Conservation (phyloP, 2,113 vertebrate genomes). For the Macrotus californicus region DNA sequence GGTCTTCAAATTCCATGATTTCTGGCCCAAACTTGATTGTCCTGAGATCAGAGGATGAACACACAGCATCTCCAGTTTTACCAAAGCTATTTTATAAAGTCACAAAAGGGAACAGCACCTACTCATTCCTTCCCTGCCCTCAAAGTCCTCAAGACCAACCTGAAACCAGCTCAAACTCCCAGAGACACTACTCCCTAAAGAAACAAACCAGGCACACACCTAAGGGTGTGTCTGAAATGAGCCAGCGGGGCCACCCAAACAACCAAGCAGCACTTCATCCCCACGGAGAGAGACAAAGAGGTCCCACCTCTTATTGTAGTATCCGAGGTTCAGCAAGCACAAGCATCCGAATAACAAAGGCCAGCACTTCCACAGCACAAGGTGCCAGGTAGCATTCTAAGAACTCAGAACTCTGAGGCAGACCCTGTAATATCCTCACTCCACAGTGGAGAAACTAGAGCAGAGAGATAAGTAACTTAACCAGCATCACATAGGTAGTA, state of each 20-base stretch:
- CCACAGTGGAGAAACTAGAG: fast-evolving
- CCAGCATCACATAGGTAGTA: fast-evolving
- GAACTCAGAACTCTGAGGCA: not conserved
- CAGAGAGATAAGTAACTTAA: not conserved
- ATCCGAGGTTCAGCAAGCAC: not conserved
- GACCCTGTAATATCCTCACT: not conserved
- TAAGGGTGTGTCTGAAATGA: not conserved
- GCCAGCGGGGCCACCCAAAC: not conserved
- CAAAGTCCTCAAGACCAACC: not conserved
- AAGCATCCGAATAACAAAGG: not conserved
- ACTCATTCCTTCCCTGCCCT: not conserved
- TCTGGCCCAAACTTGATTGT: not conserved
- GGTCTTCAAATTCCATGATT: not conserved
- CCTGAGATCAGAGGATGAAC: not conserved
- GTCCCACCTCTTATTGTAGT: too few species aligned
- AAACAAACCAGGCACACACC: not conserved
- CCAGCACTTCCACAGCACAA: not conserved
- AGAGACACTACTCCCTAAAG: not conserved
- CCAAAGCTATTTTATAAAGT: not conserved
- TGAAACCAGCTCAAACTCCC: not conserved
- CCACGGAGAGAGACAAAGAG: not conserved
- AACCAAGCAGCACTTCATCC: not conserved
- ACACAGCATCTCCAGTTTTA: not conserved
- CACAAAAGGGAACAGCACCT: not conserved
- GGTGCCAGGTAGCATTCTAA: not conserved